Base-by-base conservation (phyloP, 2,888 invertebrate species). In the Agapostemon virescens region DNA sequence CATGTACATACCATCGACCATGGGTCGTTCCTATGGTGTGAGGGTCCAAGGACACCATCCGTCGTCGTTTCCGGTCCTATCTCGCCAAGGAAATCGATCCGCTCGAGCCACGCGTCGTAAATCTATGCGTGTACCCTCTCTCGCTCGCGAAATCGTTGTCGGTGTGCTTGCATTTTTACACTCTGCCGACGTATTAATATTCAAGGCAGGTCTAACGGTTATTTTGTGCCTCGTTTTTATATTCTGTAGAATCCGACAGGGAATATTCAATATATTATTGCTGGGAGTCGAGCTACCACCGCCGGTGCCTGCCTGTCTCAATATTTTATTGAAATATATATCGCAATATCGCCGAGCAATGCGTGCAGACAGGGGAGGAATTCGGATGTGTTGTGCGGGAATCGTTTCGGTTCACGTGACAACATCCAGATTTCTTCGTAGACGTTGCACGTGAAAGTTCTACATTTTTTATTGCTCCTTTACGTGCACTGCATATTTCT, bases 241-340 rank as follows among this genome's bases (percentile, higher is more conserved):
- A 87, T 86, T 88, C 80, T 82, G 66, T 77, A 74, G 82, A 85
- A 86, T 86, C 83, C 84, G 84, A 83, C 84, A 79, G 79, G 85
- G 87, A 88, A 89, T 90, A 89, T 89, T 89, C 88, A 88, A 89
- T 89, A 88, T 90, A 88, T 88, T 90, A 89, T 88, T 86, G 85
- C 79, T 84, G 81, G 85, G 78, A 82, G 84, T 72, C 79, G 83
- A 66, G 84, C 75, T 80, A 74, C 75, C 81, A 67, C 71, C 77
- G 55, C 26, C 13, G 26, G 72, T 81, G 84, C 72, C 85, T 85
- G 86, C 83, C 89, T 86, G 89, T 89, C 88, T 89, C 89, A 88
- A 89, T 91, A 89, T 90, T 90, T 90, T 90, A 90, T 90, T 90
- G 89, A 88, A 91, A 89, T 87, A 86, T 88, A 89, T 87, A 87